Base-by-base conservation (phyloP, 2,797 vertebrate species). In the Parotocinclus haroldoi region DNA sequence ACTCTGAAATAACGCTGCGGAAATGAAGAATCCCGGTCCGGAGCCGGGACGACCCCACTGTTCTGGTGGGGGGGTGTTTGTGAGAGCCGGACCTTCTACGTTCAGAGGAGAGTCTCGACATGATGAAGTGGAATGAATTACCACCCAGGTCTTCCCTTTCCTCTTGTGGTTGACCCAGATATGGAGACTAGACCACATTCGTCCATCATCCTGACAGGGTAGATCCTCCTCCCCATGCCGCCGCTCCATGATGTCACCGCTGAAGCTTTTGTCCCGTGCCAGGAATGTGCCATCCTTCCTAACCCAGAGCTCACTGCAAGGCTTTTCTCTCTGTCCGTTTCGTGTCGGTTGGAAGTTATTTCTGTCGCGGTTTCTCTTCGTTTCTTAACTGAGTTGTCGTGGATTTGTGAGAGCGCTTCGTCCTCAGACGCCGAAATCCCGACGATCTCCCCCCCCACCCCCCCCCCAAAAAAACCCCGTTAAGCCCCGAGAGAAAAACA, bases 231-330 rank as follows among this genome's bases (percentile, higher is more conserved):
- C 54, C 48, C 45, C 37, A 18, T 58, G 65, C 19, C 16, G n/a
- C 8, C 7, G 9, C 45, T 10, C 54, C 37, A 49, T 17, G 46
- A 45, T 44, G 19, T 48, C 36, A 55, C 13, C 16, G 27, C 10
- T 46, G 19, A 50, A 18, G 17, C 55, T 38, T 50, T 17, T 14
- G 36, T 18, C 18, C 16, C 38, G 13, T 42, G 48, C 49, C 60
- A 63, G 50, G 51, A 64, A 55, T 17, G 40, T 39, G 40, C 53
- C 39, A 14, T 52, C 50, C 48, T 63, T 53, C 50, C 50, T 14
- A 14, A 53, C 40, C 18, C 13, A 53, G 17, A 53, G 40, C 3
- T 6, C 14, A 63, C 16, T 52, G 18, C 14, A 50, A 19, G 58
- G 36, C 48, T 61, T 42, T n/a, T 51, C 17, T 40, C 46, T 61